Evolutionary conservation across 2,113 vertebrate genomes (phyloP), one percentile per base, ranked within the genome.

Genomic region (Glaucidium brasilianum): DNA sequence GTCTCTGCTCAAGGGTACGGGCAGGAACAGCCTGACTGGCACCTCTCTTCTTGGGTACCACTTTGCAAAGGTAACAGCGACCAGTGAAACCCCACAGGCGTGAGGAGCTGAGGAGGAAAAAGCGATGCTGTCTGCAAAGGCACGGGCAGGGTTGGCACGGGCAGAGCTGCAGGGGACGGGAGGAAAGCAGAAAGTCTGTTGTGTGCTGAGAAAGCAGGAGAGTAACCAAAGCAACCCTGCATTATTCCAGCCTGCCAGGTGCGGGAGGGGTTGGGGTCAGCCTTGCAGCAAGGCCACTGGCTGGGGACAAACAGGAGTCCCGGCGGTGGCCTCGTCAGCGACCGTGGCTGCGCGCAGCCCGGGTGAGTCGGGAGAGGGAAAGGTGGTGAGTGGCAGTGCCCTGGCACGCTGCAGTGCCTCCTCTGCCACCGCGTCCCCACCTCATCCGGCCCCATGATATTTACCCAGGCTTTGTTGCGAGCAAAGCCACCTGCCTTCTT

Each of bases 401-500:
- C 21, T 3, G 12, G 8, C 10, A 5, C 16, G 39, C 41, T 34
- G 53, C 88, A 5, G 59, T 1, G 21, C 27, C 32, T 64, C 64
- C 74, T 50, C 11, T 16, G 34, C 45, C n/a, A 2, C 52, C 16
- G 2, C 3, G 4, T 41, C 52, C 49, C 81, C 45, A 53, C 49
- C 19, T 52, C 45, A 11, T 79, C 20, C 3, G 1, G 1, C 43
- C 15, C 22, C 45, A 2, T 3, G 72, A 26, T 53, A 62, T 80
- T 75, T 56, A 56, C 88, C 52, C 84, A 80, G 89, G 62, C 76
- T 94, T 39, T 39, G 68, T 74, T 43, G 82, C 45, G 43, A 90
- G 94, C 50, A 8, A 30, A 92, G 69, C 85, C 88, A 95, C 80
- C 89, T 85, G 93, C 88, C 90, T 94, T 88, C 95, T 79, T 55